Evolutionary conservation across 2,113 vertebrate species (phyloP).

Genomic region (Petaurus breviceps): DNA sequence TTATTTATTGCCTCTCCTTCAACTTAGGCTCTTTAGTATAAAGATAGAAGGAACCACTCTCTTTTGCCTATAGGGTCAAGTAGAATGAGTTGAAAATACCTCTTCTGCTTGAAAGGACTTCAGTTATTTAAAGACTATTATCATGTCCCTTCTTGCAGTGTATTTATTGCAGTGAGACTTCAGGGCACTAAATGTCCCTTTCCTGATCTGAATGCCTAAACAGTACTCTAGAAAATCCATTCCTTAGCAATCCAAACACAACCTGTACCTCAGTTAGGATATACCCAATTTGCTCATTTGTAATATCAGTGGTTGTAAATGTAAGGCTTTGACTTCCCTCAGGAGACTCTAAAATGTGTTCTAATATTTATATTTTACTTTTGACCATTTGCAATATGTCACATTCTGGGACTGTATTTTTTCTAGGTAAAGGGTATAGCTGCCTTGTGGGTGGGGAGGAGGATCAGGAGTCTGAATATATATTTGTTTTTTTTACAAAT

Average conservation of each 20-base stretch:
- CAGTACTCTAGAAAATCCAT: not conserved
- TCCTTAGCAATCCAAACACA: not conserved
- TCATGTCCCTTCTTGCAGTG: not conserved
- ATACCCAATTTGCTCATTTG: not conserved
- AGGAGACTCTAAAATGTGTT: not conserved
- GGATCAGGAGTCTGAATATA: not conserved
- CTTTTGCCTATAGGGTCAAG: not conserved
- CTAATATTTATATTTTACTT: not conserved
- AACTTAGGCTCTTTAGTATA: not conserved
- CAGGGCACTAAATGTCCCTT: not conserved
- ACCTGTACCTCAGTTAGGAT: not conserved
- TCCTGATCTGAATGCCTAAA: not conserved
- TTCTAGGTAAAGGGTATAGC: not conserved
- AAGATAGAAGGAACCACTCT: not conserved
- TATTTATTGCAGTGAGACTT: not conserved
- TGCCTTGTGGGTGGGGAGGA: not conserved
- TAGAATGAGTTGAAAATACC: not conserved
- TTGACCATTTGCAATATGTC: not conserved
- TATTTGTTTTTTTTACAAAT: not conserved
- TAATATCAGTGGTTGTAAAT: not conserved
- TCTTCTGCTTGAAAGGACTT: not conserved
- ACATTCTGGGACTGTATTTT: not conserved
- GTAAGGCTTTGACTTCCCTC: not conserved
- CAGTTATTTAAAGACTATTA: not conserved
- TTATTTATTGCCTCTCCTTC: not conserved